These are phyloP conservation scores for Pipra filicauda DNA, from an alignment of 2,113 vertebrate genomes.

Conservation along the genomic window DNA sequence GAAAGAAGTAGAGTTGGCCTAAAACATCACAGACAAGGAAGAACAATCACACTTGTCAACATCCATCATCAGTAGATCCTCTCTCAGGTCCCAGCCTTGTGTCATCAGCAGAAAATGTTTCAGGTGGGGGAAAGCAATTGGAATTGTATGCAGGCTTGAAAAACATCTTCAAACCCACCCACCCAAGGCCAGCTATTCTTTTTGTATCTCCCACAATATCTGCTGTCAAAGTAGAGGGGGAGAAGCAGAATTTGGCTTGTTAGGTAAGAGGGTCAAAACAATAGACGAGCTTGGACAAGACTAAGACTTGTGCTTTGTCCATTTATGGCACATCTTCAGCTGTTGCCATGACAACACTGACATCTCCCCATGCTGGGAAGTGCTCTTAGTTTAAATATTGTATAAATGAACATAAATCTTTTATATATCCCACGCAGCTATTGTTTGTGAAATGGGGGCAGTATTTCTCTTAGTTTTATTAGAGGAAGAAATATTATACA, in stretches of 20 bases:
- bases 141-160: background rate
- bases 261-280: background rate
- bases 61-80: background rate
- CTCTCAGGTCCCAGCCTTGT: background rate
- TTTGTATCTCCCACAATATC: background rate
- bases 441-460: constrained; percentile 8
- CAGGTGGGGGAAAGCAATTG: background rate
- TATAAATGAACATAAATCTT: constrained; percentile 64
- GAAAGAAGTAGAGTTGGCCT: background rate
- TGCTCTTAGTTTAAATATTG: constrained; percentile 48
- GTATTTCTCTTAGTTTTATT: background rate
- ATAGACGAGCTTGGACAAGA: background rate
- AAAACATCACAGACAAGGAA: background rate
- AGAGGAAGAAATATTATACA: background rate
- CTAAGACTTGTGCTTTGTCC: background rate
- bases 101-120: background rate
- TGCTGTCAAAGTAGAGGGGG: background rate
- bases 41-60: background rate
- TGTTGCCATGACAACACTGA: constrained; percentile 62
- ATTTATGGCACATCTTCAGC: constrained; percentile 6
- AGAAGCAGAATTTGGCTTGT: background rate
- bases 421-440: background rate
- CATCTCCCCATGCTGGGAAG: constrained; percentile 15
- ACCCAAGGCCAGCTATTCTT: background rate
- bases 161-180: background rate